Base-by-base conservation (phyloP, 2,113 vertebrate species). In the Haemorhous mexicanus region DNA sequence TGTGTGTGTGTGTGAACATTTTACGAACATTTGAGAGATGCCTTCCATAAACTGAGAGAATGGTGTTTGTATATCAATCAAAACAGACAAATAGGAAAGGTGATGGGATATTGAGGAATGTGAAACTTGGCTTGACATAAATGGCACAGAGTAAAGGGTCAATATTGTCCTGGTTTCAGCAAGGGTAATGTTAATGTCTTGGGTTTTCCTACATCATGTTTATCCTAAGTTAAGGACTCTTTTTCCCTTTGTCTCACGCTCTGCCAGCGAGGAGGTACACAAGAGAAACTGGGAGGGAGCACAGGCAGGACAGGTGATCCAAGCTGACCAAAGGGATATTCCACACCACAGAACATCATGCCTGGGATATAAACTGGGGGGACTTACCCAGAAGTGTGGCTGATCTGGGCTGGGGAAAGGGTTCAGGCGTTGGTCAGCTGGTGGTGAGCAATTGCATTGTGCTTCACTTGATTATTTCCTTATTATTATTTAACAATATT, bases 241-340 rank as follows among this genome's bases (percentile, higher is more conserved):
- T 46, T 52, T 26, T 15, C 2, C n/a, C 62, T 27, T 52, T 44
- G 15, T 37, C 39, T 77, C 33, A 61, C 3, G 14, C 33, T 44
- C 37, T 39, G 63, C 63, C 46, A 44, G 46, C 8, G 46, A 33
- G 46, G 22, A 52, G 18, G 7, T 7, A 10, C 0, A 0, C 22
- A 28, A 16, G 22, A 44, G 46, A 33, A 37, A 33, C 18, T 22
- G 32, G 37, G 37, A 77, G 22, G 46, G 46, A 87, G 46, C 63
- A 68, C 2, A 27, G 37, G 26, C 22, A 44, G 46, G 44, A 19
- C 27, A 68, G 37, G 37, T 4, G 44, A 18, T 22, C 17, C 0
- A 0, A 44, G 52, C 14, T 44, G 37, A 37, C 21, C 2, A 0
- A 26, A 37, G 73, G 46, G 37, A 68, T 22, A 18, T 44, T 68